A percentile compares a stretch with the other conserved stretches of the same genome.
phyloP scores from a whole-genome alignment of 2,888 invertebrate genomes.

The Abrostola tripartita region DNA sequence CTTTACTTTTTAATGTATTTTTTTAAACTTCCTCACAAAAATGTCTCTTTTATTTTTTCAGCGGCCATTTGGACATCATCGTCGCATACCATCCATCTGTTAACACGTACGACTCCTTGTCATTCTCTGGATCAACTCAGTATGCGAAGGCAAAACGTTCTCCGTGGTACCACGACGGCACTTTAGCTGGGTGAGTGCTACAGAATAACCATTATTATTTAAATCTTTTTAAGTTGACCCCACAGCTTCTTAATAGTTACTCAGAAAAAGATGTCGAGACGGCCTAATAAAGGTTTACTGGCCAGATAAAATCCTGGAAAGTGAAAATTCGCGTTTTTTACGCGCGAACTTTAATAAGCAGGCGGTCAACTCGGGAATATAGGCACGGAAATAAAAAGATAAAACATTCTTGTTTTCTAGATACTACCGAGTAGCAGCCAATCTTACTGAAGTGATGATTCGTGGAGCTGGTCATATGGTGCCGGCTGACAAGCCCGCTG shows the following conservation, averaged over 20 bases:
- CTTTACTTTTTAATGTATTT: too few relatives aligned
- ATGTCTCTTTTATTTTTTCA: too few relatives aligned
- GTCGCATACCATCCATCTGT: constrained; percentile 90
- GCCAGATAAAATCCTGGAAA: too few relatives aligned
- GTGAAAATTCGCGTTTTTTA: too few relatives aligned
- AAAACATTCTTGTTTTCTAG: constrained; percentile 64
- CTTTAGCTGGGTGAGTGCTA: constrained; percentile 84
- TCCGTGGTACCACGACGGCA: constrained; percentile 81
- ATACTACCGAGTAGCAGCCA: constrained; percentile 87
- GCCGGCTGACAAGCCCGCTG: constrained; percentile 89
- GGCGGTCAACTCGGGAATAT: too few relatives aligned
- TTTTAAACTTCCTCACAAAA: not conserved
- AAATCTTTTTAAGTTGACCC: too few relatives aligned
- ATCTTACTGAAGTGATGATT: constrained; percentile 89
- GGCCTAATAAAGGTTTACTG: too few relatives aligned
- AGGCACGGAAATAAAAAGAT: not conserved
- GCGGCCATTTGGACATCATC: constrained; percentile 89
- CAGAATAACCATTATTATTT: not conserved
- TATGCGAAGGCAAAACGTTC: constrained; percentile 79
- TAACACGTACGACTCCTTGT: constrained; percentile 79
- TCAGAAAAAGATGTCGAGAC: too few relatives aligned
- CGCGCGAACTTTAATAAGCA: too few relatives aligned
- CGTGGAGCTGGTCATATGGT: constrained; percentile 91
- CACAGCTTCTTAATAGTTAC: too few relatives aligned
- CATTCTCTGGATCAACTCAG: constrained; percentile 80